Base-by-base conservation (phyloP, 2,888 invertebrate species). In the Mesorhabditis sp. region DNA sequence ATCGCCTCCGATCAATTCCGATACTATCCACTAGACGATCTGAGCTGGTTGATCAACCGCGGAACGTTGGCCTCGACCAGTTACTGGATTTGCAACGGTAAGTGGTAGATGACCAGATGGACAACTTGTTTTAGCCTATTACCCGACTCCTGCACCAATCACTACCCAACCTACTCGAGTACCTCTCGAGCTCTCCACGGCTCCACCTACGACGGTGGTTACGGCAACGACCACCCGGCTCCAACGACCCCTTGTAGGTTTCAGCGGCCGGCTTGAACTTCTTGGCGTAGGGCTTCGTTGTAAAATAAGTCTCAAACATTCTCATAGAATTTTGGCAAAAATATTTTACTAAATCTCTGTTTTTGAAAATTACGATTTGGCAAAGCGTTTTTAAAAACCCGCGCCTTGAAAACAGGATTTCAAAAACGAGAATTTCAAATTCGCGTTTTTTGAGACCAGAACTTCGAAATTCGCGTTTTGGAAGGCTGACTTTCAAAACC, bases 261-360 rank as follows among this genome's bases (percentile, higher is more conserved):
- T 50, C 10, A 50, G 10, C n/a, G 7, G 58, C 58, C 58, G n/a
- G 58, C 7, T 13, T 50, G 58, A 50, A 13, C 7, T 50, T 50
- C 7, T 28, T 28, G 28, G 28, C 28, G 28, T 50, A 50, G n/a
- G 58, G 7, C n/a, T 50, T 50, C 10, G 7, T 50, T n/a, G 7
- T 50, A n/a, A 50, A 50, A 50, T 50, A n/a, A 50, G n/a, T n/a
- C n/a, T 50, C 58, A 50, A n/a, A 50, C 58, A n/a, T n/a, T 50
- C 7, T 50, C 10, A 50, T n/a, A 50, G 58, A 13, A 13, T 13
- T 50, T n/a, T 50, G 58, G n/a, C 58, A 13, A n/a, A 10, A 13
- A 50, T 50, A 50, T 13, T n/a, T 50, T 50, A n/a, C 58, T 50
- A n/a, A n/a, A 10, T 13, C 58, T 1, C 58, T 50, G 58, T n/a